Evolutionary conservation across 1,140 invertebrate genomes (phyloP), one percentile per base, ranked within the genome.

Genomic region (Drosophila miranda): DNA sequence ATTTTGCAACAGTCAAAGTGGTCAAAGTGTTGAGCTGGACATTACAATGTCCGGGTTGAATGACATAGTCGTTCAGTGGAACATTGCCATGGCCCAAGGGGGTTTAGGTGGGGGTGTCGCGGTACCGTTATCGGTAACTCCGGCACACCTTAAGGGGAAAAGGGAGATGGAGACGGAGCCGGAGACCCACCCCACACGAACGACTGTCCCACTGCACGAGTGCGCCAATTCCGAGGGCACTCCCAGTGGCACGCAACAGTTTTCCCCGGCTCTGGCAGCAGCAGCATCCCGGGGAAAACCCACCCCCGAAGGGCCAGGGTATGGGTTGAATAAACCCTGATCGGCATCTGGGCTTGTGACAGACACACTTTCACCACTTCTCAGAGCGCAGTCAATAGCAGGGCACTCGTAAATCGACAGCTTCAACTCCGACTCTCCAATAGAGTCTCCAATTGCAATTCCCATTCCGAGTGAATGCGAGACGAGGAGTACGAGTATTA

Each of bases 201-300:
- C 34, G 34, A 38, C 3, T 81, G 78, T 49, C 80, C 67, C 53
- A 84, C 74, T 82, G 78, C 78, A 75, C 74, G 78, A 78, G 74
- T 87, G 78, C 78, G 78, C 77, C 78, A 87, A 78, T 87, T 87
- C 72, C 30, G 23, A 42, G 9, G 74, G 49, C 58, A 51, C 64
- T 66, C 69, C 76, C 63, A 66, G 71, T 71, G 67, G 74, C 82
- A 88, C 83, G 82, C 82, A 86, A 87, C 83, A 86, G 82, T 86
- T 86, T 80, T 77, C 30, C 49, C 52, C 63, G 44, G 21, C 28
- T 34, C 28, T 5, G n/a, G 28, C 28, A 30, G 28, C 7, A 28
- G 28, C 78, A 82, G 79, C 79, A 72, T 83, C 79, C 80, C 55
- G 50, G 43, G 58, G 42, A 23, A 51, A 69, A 49, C 56, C 57